Evolutionary conservation across 2,113 vertebrate genomes (phyloP).

Genomic region (Lasiurus borealis): DNA sequence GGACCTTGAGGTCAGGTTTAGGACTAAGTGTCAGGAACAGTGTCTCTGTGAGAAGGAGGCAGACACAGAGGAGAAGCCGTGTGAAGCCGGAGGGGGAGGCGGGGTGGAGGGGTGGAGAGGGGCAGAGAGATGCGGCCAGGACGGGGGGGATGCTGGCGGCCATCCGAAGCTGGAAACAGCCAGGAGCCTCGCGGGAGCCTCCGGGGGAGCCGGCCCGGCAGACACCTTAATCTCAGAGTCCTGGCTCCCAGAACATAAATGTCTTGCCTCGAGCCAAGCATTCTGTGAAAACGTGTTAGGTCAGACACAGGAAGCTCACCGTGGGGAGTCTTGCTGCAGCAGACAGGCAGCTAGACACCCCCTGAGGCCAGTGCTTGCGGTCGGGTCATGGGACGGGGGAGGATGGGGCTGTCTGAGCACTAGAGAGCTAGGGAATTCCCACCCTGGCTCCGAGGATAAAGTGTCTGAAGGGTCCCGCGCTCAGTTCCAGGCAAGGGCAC

Average conservation of each 20-base stretch:
- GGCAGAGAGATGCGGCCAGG: not conserved
- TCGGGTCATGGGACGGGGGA: rapidly evolving
- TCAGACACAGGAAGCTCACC: not conserved
- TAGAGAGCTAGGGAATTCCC: not conserved
- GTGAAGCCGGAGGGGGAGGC: not conserved
- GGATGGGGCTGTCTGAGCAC: not conserved
- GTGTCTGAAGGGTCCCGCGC: too few relatives aligned
- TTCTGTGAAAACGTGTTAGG: not conserved
- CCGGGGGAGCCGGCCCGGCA: too few relatives aligned
- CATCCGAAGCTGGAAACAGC: not conserved
- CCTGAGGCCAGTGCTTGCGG: not conserved
- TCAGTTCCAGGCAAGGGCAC: too few relatives aligned
- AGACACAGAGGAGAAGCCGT: rapidly evolving
- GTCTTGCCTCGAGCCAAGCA: not conserved
- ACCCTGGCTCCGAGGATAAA: too few relatives aligned
- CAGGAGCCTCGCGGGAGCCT: not conserved
- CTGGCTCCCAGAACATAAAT: not conserved
- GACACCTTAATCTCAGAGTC: not conserved
- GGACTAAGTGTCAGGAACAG: not conserved
- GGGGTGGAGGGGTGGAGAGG: too few relatives aligned
- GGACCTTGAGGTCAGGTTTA: too few relatives aligned
- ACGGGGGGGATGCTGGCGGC: rapidly evolving
- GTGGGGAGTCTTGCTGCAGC: not conserved
- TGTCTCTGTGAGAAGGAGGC: not conserved
- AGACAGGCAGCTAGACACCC: not conserved